Evolutionary conservation across 2,888 invertebrate species (phyloP).

Genomic region (Caenorhabditis doughertyi): DNA sequence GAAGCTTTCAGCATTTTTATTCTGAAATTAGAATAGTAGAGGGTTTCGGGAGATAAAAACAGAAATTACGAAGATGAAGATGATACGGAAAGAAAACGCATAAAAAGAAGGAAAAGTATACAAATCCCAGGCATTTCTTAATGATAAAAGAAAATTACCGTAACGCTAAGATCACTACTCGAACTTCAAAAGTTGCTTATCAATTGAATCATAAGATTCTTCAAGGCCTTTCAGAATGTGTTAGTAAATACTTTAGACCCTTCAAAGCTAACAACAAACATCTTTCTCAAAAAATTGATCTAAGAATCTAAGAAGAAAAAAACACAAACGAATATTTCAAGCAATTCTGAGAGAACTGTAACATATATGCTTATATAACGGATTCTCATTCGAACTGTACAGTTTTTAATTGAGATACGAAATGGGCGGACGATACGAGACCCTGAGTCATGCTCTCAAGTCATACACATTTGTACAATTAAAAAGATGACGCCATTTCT

Average conservation of each 20-base stretch:
- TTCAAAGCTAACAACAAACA: constrained; percentile 4
- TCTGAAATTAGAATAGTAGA: constrained; percentile 24
- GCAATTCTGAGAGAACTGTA: background rate
- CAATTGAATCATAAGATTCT: background rate
- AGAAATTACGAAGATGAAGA: background rate
- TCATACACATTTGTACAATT: constrained; percentile 35
- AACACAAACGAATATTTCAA: background rate
- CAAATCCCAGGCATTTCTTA: no score
- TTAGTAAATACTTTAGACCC: constrained; percentile 1
- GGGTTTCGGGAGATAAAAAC: background rate
- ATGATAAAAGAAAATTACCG: no score
- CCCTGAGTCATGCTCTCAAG: constrained; percentile 40
- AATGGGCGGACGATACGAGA: constrained; percentile 16
- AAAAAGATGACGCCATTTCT: constrained; percentile 41
- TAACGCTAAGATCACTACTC: background rate
- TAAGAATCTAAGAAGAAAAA: background rate
- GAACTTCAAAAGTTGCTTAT: constrained; percentile 9
- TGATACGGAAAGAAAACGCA: background rate
- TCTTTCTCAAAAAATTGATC: no score
- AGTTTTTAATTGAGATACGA: constrained; percentile 12
- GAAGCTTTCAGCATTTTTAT: constrained; percentile 40
- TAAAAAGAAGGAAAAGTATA: background rate
- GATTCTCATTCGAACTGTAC: constrained; percentile 6
- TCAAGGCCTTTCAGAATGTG: background rate
- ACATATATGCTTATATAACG: constrained; percentile 6